Evolutionary conservation across 2,797 vertebrate genomes (phyloP), one percentile per base, ranked within the genome.

Genomic region (Gymnocypris eckloni): DNA sequence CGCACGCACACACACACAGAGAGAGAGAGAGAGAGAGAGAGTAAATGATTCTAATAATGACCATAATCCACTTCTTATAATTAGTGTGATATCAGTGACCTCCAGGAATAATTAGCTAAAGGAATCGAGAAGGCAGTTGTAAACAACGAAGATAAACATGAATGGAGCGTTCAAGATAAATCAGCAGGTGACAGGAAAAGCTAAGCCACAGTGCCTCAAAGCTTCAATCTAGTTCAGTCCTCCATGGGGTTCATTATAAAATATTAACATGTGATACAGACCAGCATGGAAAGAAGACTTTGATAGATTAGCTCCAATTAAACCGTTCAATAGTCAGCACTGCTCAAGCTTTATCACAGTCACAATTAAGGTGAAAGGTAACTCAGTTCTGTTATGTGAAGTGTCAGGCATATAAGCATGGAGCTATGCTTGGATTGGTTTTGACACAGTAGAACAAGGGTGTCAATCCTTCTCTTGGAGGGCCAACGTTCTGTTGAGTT

Each of bases 271-370:
- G 77, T 73, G 15, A 37, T 69, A n/a, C 18, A 33, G 83, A 82
- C 71, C 54, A 73, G 82, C 80, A 87, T 69, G 64, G 69, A 70
- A 37, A 81, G 69, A 87, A 88, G 82, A 73, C 67, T 41, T 83
- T 89, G 79, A 89, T 81, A 86, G 84, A 87, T 91, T 89, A 92
- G 88, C 88, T 89, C 84, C 71, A 86, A 84, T 83, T 69, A 81
- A 87, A 87, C 87, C 50, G 85, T 89, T 89, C 89, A 93, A 94
- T 89, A 86, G 91, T 93, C 90, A 93, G 86, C 87, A 88, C 89
- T 85, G 81, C 71, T 89, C 54, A 77, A 67, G 39, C 79, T 71
- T 66, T 64, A 71, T 81, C 72, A 52, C 33, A 33, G 83, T 72
- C 54, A 69, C 50, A 81, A 56, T 66, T 81, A 72, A 41, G 28